Base-by-base conservation (phyloP, 2,888 invertebrate species). In the Cerastoderma edule region DNA sequence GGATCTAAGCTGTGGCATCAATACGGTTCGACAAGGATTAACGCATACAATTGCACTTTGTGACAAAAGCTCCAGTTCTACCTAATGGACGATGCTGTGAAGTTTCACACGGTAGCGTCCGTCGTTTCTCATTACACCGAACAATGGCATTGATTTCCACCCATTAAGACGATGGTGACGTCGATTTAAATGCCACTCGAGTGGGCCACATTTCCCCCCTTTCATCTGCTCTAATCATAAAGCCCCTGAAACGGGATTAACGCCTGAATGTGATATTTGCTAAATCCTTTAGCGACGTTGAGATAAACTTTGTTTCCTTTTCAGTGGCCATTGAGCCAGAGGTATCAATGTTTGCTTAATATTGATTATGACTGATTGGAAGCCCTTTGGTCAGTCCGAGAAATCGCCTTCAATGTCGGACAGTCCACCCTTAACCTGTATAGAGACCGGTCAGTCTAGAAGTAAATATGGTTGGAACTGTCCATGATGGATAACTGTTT, bases 281-380 rank as follows among this genome's bases (percentile, higher is more conserved):
- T 19, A 60, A 60, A 60, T 39, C 60, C 60, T 60, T 60, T 60
- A 60, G 60, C 35, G 39, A 60, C 39, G 39, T 60, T 24, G 24
- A 60, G 60, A 60, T 60, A 60, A 39, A 28, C 39, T 60, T 60
- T 27, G 39, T 39, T 39, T 60, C 39, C 39, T 24, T 60, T 60
- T 60, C 60, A 60, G 39, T 33, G 27, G 30, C 57, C n/a, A 39
- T 60, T 39, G 60, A 64, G 54, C 53, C 44, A 32, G 48, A 71
- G 67, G 71, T 75, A 71, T 75, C 71, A 71, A 67, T 75, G 71
- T 71, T 75, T 71, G 67, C 67, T 46, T 75, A 53, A 60, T 16
- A 57, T 67, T 60, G 60, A 60, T 60, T 60, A 27, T 8, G 22
- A 4, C 8, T 60, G 60, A 60, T 60, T 60, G 60, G 60, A 60